A percentile compares a stretch with the other conserved stretches of the same genome.
Evolutionary conservation across 2,113 vertebrate species (phyloP).

Genomic region (Semnornis frantzii): DNA sequence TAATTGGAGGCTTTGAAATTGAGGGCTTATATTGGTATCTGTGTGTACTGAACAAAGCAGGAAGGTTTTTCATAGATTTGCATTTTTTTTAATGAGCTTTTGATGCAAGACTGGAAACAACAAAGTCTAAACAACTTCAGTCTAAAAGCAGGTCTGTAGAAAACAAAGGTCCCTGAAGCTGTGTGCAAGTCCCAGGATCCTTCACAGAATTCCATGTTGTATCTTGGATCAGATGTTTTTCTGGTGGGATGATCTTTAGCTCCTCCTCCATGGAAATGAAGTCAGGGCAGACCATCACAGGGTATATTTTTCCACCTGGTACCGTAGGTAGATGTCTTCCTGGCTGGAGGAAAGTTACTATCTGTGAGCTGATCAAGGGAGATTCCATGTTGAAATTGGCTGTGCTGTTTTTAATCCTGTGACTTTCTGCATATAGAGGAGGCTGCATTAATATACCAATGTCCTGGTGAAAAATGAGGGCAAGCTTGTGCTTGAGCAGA

Average conservation of each 20-base stretch:
- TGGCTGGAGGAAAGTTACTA: not conserved
- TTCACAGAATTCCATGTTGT: not conserved
- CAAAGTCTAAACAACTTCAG: not conserved
- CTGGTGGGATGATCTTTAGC: not conserved
- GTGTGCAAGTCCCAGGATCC: not conserved
- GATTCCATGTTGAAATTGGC: not conserved
- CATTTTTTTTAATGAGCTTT: not conserved
- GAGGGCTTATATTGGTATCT: not conserved
- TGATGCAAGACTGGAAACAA: not conserved
- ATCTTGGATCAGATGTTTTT: not conserved
- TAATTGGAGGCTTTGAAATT: not conserved
- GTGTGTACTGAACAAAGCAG: not conserved
- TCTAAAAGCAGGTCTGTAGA: not conserved
- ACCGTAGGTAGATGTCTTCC: not conserved
- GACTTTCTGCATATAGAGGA: not conserved
- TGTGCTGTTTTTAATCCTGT: not conserved
- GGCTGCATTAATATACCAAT: not conserved
- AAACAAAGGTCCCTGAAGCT: not conserved
- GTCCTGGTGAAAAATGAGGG: not conserved
- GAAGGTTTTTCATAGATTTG: not conserved
- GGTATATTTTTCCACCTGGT: not conserved
- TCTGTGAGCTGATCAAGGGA: not conserved
- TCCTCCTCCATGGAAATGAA: not conserved
- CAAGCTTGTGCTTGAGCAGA: not conserved
- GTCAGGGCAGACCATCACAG: not conserved